Base-by-base conservation (phyloP, 2,797 vertebrate species). In the Clarias platycephalus region DNA sequence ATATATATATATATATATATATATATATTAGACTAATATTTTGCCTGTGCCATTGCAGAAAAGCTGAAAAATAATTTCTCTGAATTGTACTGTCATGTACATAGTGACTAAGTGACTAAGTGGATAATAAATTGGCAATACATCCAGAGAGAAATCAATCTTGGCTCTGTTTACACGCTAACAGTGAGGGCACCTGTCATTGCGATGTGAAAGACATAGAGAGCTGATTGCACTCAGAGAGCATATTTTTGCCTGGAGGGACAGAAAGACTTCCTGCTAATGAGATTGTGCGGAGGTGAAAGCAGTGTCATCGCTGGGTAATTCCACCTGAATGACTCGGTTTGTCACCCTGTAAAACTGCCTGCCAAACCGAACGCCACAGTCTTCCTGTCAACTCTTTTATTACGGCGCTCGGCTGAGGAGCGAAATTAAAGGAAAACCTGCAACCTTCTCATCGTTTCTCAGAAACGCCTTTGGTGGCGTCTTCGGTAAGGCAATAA, bases 251-350 rank as follows among this genome's bases (percentile, higher is more conserved):
- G 81, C 85, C 88, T 60, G 62, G 10, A 76, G 85, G 91, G 91
- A 90, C 86, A 90, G 28, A 60, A 18, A 85, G 28, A 88, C 83
- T 86, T 90, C 86, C 89, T 83, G 87, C 80, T 89, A 89, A 90
- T 88, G 83, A 88, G 88, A 92, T 95, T 94, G 92, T 74, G 88
- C 89, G 90, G 92, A 91, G 95, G 94, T 94, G 92, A 94, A 77
- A 89, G 88, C 77, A 55, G 92, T 94, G 94, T 95, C 94, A 95
- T 78, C 60, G 91, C 66, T 77, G 49, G 82, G 82, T 88, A 86
- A 90, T 88, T 86, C 86, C 77, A 55, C 71, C 74, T 81, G 83
- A 89, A 84, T 75, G 80, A 77, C 75, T 86, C 88, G 37, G 84
- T 84, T 86, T 28, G 85, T 87, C 84, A 79, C 44, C 72, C 70